phyloP scores from a whole-genome alignment of 2,797 vertebrate species.

The Betta splendens region DNA sequence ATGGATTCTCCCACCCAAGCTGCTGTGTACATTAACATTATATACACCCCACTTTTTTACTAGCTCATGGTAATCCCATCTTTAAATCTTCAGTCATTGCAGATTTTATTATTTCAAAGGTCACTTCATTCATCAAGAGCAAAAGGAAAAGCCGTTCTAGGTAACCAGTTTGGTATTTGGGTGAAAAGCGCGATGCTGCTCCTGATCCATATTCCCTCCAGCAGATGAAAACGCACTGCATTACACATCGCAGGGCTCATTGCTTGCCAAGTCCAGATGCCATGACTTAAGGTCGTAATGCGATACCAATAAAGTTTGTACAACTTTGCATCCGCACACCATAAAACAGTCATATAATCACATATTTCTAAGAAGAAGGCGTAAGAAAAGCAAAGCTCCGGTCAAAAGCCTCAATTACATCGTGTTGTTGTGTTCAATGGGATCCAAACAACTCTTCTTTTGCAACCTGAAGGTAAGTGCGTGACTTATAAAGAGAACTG shows the following conservation, averaged over 20 bases:
- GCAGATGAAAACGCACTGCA: conserved; percentile 40
- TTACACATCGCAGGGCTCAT: conserved; percentile 12
- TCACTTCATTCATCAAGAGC: conserved; percentile 24
- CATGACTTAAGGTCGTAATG: conserved; percentile 29
- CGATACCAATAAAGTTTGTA: conserved; percentile 26
- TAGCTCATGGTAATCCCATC: conserved; percentile 31
- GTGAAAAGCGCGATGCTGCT: conserved; percentile 27
- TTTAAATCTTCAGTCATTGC: conserved; percentile 24
- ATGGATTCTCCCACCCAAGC: conserved; percentile 48
- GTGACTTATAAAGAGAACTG: conserved; percentile 27
- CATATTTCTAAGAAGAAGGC: conserved; percentile 10
- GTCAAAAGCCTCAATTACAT: neutral
- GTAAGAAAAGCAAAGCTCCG: neutral
- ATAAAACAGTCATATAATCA: conserved; percentile 8
- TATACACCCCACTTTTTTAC: conserved; percentile 15
- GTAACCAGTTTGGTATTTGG: conserved; percentile 24
- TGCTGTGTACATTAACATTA: conserved; percentile 46
- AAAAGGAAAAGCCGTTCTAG: conserved; percentile 22
- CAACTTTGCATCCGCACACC: conserved; percentile 9
- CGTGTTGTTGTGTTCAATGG: neutral
- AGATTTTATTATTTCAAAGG: conserved; percentile 17
- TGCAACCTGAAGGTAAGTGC: conserved; percentile 66
- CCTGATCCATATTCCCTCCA: conserved; percentile 30
- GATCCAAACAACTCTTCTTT: conserved; percentile 19
- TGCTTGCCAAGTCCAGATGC: conserved; percentile 33